Evolutionary conservation across 2,797 vertebrate species (phyloP).

Genomic region (Meda fulgida): DNA sequence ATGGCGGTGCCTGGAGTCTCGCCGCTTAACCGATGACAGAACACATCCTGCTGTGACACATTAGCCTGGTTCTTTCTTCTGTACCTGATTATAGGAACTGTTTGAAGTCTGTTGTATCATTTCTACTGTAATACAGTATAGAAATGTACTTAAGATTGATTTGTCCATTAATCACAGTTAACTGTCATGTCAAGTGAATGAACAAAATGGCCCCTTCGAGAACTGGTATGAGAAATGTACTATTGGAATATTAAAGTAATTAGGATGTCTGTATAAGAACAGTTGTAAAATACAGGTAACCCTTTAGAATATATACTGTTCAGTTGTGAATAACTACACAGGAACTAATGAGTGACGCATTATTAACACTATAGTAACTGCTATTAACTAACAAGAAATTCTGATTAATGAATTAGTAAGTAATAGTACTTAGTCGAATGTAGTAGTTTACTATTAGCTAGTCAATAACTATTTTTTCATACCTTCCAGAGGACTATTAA

Average conservation of each 20-base stretch:
- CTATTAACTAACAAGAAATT: too few species aligned
- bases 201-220: background rate
- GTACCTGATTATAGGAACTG: conserved; percentile 63
- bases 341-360: too few species aligned
- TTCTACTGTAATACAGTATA: conserved; percentile 52
- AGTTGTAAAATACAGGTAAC: background rate
- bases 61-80: conserved; percentile 57
- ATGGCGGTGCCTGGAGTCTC: conserved; percentile 42
- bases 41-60: conserved; percentile 60
- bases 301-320: too few species aligned
- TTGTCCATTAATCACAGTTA: conserved; percentile 11
- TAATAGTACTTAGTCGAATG: too few species aligned
- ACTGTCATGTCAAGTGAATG: background rate
- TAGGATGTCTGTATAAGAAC: background rate
- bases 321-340: too few species aligned
- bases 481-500: too few species aligned
- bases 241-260: background rate
- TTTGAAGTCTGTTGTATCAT: conserved; percentile 46
- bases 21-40: conserved; percentile 32
- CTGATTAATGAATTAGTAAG: too few species aligned
- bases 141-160: conserved; percentile 61
- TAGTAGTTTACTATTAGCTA: too few species aligned
- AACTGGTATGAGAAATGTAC: background rate
- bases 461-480: too few species aligned
- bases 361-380: too few species aligned